Evolutionary conservation across 2,797 vertebrate genomes (phyloP), one percentile per base, ranked within the genome.

Genomic region (Girardinus metallicus): DNA sequence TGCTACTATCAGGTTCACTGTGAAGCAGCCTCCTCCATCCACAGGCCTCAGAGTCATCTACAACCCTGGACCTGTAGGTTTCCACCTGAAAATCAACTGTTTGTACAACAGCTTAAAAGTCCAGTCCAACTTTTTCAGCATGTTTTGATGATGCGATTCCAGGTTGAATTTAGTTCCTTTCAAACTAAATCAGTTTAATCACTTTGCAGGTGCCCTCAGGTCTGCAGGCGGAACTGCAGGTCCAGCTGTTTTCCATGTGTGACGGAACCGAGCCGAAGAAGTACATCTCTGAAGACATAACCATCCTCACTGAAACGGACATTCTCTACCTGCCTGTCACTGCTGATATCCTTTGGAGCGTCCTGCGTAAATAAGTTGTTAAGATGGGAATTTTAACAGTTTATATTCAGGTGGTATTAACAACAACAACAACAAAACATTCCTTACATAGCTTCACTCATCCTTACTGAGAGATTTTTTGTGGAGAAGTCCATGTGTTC

Each of bases 281-380:
- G 49, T 76, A 91, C 73, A 46, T 97, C 86, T 94, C 90, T 15
- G 89, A 97, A 62, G 92, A 94, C 39, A 94, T 99, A 49, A 89
- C 95, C 95, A 97, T 99, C 89, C 49, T 94, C 78, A 98, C 96
- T 1, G 97, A 99, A 88, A 93, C 87, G 1, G 96, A 97, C 18
- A 94, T 95, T 75, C 89, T 98, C 53, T 93, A 96, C 87, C 94
- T 99, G 79, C 96, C 97, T 0, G 96, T 98, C 88, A 95, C 93
- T 88, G 98, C 97, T 86, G 96, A 98, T 98, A 98, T 99, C 97
- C 97, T 97, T 89, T 64, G 0, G 79, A 73, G 5, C 49, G 55
- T 8, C 29, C 9, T 29, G 11, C 2, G 41, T 44, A 3, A 43
- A 71, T 29, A 44, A 68, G 49, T 10, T 41, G 60, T 7, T 34